These are phyloP conservation scores for Malurus cyaneus DNA, from an alignment of 2,113 vertebrate genomes.

Conservation along the genomic window DNA sequence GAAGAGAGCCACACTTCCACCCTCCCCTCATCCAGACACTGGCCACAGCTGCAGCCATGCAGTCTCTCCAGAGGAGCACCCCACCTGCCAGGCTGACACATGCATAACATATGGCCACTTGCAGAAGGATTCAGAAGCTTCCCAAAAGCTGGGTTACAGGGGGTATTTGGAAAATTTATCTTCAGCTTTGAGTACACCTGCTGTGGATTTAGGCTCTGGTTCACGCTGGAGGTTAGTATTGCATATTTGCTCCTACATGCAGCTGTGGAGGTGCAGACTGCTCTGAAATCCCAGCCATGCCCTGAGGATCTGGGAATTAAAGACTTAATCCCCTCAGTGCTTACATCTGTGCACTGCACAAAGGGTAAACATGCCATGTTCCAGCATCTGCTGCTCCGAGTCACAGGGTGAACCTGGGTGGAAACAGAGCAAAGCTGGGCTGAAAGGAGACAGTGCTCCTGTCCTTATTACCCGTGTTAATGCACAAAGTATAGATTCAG, in stretches of 20 bases:
- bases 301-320: background rate
- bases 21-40: background rate
- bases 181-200: background rate
- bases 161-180: background rate
- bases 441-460: background rate
- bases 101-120: background rate
- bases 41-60: background rate
- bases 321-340: background rate
- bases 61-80: background rate
- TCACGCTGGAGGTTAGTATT: background rate
- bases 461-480: background rate
- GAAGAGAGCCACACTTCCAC: background rate
- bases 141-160: background rate
- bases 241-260: background rate
- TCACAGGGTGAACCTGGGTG: background rate
- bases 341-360: background rate
- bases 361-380: background rate
- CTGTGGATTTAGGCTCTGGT: background rate
- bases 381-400: conserved; percentile 4
- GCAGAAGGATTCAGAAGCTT: background rate
- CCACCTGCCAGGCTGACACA: background rate
- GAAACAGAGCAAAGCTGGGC: background rate
- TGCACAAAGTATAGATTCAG: background rate
- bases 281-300: background rate
- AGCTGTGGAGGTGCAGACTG: background rate